phyloP scores from a whole-genome alignment of 2,888 invertebrate species.

The Elysia crispata region DNA sequence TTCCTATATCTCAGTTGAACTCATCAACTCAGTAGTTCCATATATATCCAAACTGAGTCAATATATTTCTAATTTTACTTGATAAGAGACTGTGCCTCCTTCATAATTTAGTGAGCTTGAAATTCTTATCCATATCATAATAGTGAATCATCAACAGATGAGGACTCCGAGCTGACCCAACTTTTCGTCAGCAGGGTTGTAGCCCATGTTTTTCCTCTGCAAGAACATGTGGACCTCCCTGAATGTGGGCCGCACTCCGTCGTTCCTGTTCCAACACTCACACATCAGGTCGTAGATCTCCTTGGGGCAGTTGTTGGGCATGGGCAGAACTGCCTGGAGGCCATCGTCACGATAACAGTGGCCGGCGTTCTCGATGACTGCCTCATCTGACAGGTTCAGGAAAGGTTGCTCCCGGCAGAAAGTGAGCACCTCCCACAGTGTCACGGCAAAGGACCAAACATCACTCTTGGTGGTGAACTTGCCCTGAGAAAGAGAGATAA shows the following conservation, averaged over 20 bases:
- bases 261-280: slow-evolving; percentile 92
- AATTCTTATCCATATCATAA: too few relatives aligned
- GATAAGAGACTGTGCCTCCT: background rate
- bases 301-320: slow-evolving; percentile 87
- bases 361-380: slow-evolving; percentile 89
- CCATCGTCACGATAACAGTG: slow-evolving; percentile 86
- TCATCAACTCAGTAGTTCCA: too few relatives aligned
- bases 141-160: slow-evolving; percentile 72
- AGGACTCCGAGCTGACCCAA: slow-evolving; percentile 71
- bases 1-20: too few relatives aligned
- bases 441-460: slow-evolving; percentile 93
- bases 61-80: too few relatives aligned
- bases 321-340: slow-evolving; percentile 81
- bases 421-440: slow-evolving; percentile 90
- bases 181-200: slow-evolving; percentile 76
- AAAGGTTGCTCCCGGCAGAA: slow-evolving; percentile 88
- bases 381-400: slow-evolving; percentile 85
- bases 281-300: slow-evolving; percentile 94
- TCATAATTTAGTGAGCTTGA: background rate
- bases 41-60: too few relatives aligned
- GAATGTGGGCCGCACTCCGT: slow-evolving; percentile 89
- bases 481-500: too few relatives aligned
- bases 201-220: slow-evolving; percentile 79
- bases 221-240: slow-evolving; percentile 92
- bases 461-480: slow-evolving; percentile 92